Conservation (phyloP, 2,113 vertebrate genomes). For the Naja naja region DNA sequence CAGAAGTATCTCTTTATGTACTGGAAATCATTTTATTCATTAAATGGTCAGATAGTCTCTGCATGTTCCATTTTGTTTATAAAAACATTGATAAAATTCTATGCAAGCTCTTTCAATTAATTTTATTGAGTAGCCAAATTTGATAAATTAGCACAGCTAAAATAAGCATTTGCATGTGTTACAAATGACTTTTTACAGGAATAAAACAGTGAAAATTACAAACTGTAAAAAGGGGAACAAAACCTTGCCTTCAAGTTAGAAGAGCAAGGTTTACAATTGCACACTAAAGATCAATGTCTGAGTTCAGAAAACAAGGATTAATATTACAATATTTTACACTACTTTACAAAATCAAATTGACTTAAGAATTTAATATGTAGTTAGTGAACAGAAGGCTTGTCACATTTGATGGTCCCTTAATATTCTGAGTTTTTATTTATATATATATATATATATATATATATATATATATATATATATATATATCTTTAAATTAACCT, state of each 20-base stretch:
- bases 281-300: constrained; percentile 68
- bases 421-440: constrained; percentile 72
- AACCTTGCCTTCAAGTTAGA: constrained; percentile 70
- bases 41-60: not conserved
- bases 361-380: constrained; percentile 70
- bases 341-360: constrained; percentile 83
- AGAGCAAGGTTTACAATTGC: constrained; percentile 69
- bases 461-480: too few species aligned
- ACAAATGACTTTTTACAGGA: constrained; percentile 81
- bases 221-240: constrained; percentile 79
- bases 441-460: too few species aligned
- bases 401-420: constrained; percentile 81
- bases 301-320: constrained; percentile 70
- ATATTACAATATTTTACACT: constrained; percentile 85
- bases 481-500: constrained; percentile 58
- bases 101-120: constrained; percentile 69
- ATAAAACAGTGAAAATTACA: constrained; percentile 80
- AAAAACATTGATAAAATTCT: constrained; percentile 58
- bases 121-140: constrained; percentile 81
- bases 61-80: not conserved
- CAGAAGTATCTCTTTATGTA: not conserved
- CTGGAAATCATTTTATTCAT: not conserved
- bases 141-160: constrained; percentile 82
- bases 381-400: constrained; percentile 73
- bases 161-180: constrained; percentile 77